phyloP scores from a whole-genome alignment of 2,113 vertebrate species.

The Chlamydotis undulata region DNA sequence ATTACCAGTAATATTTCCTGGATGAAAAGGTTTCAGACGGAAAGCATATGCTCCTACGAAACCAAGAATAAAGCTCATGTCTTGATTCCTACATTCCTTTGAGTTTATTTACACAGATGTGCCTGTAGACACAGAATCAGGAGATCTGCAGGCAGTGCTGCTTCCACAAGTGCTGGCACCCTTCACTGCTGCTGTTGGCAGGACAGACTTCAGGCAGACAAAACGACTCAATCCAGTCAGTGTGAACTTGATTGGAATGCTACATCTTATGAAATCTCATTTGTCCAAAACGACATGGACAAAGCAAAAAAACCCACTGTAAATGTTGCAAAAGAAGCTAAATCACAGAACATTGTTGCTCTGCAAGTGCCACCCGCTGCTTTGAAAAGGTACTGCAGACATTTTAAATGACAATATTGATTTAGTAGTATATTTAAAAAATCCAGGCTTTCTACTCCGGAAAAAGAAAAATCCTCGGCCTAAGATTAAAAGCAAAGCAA shows the following conservation, averaged over 20 bases:
- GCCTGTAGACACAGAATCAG: not conserved
- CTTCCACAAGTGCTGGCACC: not conserved
- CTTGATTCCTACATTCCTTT: not conserved
- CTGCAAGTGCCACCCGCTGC: slow-evolving; percentile 69
- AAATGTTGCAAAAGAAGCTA: not conserved
- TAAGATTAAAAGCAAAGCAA: not conserved
- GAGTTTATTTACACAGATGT: not conserved
- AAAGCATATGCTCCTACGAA: not conserved
- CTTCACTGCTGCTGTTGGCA: not conserved
- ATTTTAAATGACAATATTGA: not conserved
- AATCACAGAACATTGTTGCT: slow-evolving; percentile 31
- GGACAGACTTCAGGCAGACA: not conserved
- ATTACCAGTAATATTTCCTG: not conserved
- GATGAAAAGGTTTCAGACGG: not conserved
- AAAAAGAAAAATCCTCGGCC: not conserved
- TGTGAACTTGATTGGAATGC: not conserved
- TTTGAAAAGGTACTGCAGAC: slow-evolving; percentile 32
- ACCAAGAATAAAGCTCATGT: not conserved
- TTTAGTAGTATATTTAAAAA: not conserved
- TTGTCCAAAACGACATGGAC: not conserved
- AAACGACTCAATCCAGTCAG: not conserved
- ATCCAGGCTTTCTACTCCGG: not conserved
- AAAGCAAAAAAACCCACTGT: not conserved
- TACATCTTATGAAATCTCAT: not conserved
- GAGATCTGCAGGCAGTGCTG: not conserved